Evolutionary conservation across 2,888 invertebrate species (phyloP), one percentile per base, ranked within the genome.

Genomic region (Gasteruption jaculator): DNA sequence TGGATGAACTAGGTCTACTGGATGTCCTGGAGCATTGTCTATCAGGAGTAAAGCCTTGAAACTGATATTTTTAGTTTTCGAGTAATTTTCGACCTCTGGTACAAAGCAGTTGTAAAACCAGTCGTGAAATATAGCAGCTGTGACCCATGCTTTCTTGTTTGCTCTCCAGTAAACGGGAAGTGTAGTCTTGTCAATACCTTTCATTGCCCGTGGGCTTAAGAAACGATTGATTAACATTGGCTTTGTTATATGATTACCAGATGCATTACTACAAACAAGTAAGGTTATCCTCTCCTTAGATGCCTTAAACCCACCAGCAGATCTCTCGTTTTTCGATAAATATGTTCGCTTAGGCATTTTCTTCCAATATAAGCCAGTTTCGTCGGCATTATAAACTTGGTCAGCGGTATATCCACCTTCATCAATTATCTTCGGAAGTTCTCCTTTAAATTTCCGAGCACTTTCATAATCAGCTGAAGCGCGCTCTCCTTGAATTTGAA

Each of bases 361-460:
- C 38, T 48, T 43, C 33, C 43, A 43, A 20, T 26, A 32, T 26
- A 46, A 25, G 16, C 24, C 39, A 19, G 26, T 46, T 18, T 43
- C 39, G 14, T 24, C 18, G 25, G 33, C 43, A 40, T 32, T 42
- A 29, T 27, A 42, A 32, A 37, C 38, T 21, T 41, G 45, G 20
- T 48, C 41, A 15, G 48, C 38, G 10, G 12, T 30, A 30, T 48
- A 48, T 30, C 45, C 42, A 21, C 38, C 41, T 14, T 48, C 45
- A 25, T 33, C 41, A 24, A 48, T 45, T 22, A 45, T 38, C 32
- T 41, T 36, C 20, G 4, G 20, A 27, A 41, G 20, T 33, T 29
- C 33, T 38, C 34, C 19, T 26, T 33, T 40, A n/a, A n/a, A n/a
- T 22, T 45, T 26, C 22, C 16, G 10, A 26, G 41, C 38, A 22